Base-by-base conservation (phyloP, 2,797 vertebrate genomes). In the Sebastes vulpes region DNA sequence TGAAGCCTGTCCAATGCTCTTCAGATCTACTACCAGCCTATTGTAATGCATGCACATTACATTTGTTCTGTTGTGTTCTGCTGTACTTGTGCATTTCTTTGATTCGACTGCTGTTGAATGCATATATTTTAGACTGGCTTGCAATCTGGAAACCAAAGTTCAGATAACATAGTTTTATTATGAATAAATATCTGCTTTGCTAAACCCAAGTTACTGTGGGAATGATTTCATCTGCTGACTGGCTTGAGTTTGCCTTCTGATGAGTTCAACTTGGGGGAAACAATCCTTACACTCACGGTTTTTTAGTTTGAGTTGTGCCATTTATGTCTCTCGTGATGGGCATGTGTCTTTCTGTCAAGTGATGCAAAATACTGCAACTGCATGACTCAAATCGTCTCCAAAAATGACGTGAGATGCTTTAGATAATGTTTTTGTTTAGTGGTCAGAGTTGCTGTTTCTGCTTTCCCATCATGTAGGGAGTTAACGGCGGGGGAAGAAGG, bases 21-120 rank as follows among this genome's bases (percentile, higher is more conserved):
- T 77, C 87, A 83, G 79, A 87, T 91, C 90, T 86, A 82, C 86
- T 23, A 59, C 76, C 68, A 25, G 70, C 29, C 81, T 63, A 61
- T 81, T 90, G 89, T 89, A 87, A 94, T 91, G 85, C 85, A 93
- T 91, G 87, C 92, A 93, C 90, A 92, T 91, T 92, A 86, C 89
- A 89, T 90, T 76, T 87, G 89, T 89, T 82, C 32, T 46, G 54
- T 54, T 53, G 18, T 87, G 89, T 89, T 82, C 32, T 38, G 54
- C 58, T 53, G 18, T 28, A 54, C 48, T 48, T 21, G 5, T 31
- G 25, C 23, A 32, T 31, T 74, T 64, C 54, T 67, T 72, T 25
- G 18, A 65, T 72, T 66, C 4, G 35, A 38, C 35, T 32, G 20
- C 21, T 53, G 10, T 46, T 64, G 31, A 29, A 46, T 59, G 57